Conservation (phyloP, 2,113 vertebrate species). For the Hemiscyllium ocellatum region DNA sequence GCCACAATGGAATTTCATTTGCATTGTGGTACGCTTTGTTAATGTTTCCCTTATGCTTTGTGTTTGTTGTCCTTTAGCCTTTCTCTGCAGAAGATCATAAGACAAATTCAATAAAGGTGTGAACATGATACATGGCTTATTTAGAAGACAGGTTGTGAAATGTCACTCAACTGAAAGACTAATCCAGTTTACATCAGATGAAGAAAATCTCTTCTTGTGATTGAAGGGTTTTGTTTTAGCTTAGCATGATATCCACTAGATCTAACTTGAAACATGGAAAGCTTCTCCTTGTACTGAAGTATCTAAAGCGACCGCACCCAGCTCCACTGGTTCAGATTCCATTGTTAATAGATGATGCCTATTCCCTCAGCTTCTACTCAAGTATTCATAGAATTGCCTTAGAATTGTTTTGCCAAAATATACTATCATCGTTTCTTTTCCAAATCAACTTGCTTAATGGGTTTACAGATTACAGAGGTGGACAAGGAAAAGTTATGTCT, state of each 20-base stretch:
- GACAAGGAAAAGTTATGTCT: neutral
- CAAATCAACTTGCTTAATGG: neutral
- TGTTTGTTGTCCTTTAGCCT: neutral
- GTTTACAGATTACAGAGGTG: slow-evolving; percentile 15
- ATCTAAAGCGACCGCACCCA: neutral
- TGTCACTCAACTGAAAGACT: slow-evolving; percentile 1
- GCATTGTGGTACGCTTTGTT: neutral
- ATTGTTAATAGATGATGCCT: neutral
- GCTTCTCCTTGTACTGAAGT: neutral
- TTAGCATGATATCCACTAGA: neutral
- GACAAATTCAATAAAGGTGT: neutral
- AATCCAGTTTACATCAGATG: slow-evolving; percentile 8
- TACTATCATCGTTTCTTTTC: neutral
- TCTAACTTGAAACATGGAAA: neutral
- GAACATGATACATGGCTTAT: slow-evolving; percentile 18
- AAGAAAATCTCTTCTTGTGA: slow-evolving; percentile 22
- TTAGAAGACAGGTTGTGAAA: neutral
- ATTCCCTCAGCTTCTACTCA: neutral
- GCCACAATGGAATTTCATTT: neutral
- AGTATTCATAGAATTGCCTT: neutral
- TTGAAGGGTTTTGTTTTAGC: slow-evolving; percentile 32
- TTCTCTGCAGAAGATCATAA: neutral
- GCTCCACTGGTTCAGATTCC: neutral
- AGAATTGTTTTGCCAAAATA: too few species aligned
- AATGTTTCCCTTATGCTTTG: neutral